phyloP scores from a whole-genome alignment of 1,140 invertebrate genomes.

The Cherax destructor region DNA sequence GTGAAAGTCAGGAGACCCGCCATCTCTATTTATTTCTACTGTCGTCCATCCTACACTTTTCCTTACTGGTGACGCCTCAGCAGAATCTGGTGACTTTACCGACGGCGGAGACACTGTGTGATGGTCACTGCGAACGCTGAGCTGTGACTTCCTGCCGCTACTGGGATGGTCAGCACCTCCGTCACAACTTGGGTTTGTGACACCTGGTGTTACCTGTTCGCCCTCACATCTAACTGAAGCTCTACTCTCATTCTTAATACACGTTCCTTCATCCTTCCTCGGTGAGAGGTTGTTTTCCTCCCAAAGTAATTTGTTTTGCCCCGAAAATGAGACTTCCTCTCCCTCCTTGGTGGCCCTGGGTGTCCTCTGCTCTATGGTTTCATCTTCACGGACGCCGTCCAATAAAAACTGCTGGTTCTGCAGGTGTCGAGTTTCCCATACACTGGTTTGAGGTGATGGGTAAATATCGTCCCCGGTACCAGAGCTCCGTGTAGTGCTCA shows the following conservation, averaged over 20 bases:
- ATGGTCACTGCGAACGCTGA: background rate
- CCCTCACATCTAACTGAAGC: background rate
- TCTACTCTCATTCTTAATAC: background rate
- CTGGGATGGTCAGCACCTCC: background rate
- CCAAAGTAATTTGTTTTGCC: background rate
- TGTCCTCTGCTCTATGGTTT: background rate
- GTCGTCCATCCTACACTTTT: background rate
- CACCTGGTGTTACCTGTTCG: background rate
- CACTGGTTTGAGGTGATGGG: background rate
- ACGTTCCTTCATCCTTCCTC: background rate
- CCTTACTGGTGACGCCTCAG: background rate
- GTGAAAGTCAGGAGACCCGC: background rate
- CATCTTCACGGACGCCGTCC: background rate
- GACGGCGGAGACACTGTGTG: background rate
- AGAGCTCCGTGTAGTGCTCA: slow-evolving; percentile 7
- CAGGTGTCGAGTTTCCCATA: background rate
- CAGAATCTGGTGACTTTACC: background rate
- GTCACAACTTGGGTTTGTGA: background rate
- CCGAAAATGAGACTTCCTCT: background rate
- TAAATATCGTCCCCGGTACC: background rate
- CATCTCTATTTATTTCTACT: background rate
- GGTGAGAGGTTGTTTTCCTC: background rate
- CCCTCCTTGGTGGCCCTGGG: background rate
- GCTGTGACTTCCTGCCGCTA: background rate
- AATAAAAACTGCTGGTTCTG: background rate